These are phyloP conservation scores for Penelope pileata DNA, from an alignment of 2,113 vertebrate genomes.

Conservation along the genomic window DNA sequence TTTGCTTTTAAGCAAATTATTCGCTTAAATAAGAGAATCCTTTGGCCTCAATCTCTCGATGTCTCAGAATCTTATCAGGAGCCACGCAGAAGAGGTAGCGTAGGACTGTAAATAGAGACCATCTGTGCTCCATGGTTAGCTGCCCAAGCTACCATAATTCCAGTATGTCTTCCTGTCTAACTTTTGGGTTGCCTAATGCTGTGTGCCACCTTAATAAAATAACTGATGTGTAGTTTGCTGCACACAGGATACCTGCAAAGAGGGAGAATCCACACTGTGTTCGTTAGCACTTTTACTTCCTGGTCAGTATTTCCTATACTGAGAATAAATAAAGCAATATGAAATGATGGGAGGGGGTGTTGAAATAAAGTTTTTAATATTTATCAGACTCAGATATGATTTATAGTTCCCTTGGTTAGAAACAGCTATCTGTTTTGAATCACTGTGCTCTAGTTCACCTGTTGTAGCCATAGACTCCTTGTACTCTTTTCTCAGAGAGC, in stretches of 20 bases:
- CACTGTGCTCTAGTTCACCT: slow-evolving; percentile 36
- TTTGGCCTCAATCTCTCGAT: not conserved
- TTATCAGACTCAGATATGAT: not conserved
- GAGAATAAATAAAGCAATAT: not conserved
- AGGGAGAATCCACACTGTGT: not conserved
- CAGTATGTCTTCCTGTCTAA: not conserved
- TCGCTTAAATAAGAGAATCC: not conserved
- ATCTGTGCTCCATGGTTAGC: not conserved
- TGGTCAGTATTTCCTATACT: not conserved
- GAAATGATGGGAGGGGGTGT: not conserved
- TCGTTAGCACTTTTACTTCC: not conserved
- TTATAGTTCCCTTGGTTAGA: not conserved
- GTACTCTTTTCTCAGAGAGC: slow-evolving; percentile 67
- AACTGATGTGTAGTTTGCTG: not conserved
- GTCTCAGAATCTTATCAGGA: not conserved
- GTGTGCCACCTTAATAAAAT: not conserved
- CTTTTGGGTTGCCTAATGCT: not conserved
- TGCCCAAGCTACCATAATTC: fast-evolving
- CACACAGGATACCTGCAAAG: not conserved
- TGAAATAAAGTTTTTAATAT: not conserved
- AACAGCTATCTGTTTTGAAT: slow-evolving; percentile 7
- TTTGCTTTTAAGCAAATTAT: not conserved
- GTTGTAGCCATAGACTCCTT: not conserved
- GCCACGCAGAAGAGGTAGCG: not conserved
- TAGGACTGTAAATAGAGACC: not conserved